Percentiles rank a stretch among this genome's conserved stretches.
phyloP scores from a whole-genome alignment of 2,797 vertebrate species.

The Cryptoprocta ferox region DNA sequence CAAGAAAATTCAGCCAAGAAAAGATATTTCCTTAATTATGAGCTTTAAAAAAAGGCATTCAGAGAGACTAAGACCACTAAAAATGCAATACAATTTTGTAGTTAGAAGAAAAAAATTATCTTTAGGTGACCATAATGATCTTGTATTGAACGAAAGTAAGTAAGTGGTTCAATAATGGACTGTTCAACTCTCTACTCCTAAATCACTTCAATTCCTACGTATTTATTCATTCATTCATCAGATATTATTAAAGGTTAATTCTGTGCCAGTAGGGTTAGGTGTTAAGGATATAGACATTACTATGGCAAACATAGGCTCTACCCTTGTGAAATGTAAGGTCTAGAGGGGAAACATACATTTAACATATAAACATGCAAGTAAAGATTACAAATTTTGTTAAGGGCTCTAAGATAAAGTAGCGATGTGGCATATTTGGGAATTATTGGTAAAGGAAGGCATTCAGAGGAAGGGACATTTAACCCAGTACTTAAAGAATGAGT shows the following conservation, averaged over 20 bases:
- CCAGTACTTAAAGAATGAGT: not conserved
- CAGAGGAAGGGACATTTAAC: not conserved
- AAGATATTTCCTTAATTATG: constrained; percentile 19
- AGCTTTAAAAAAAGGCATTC: constrained; percentile 2
- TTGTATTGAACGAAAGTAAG: constrained; percentile 54
- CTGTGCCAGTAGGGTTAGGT: not conserved
- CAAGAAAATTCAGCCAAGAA: constrained; percentile 37
- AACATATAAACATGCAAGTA: not conserved
- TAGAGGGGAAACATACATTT: not conserved
- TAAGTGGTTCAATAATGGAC: not conserved
- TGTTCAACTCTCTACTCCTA: not conserved
- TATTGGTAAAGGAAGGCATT: not conserved
- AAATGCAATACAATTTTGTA: not conserved
- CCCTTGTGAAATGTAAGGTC: not conserved
- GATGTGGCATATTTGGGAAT: not conserved
- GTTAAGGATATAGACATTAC: not conserved
- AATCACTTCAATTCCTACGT: not conserved
- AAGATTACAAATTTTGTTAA: constrained; percentile 49
- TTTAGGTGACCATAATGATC: constrained; percentile 1
- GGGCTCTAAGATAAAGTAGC: not conserved
- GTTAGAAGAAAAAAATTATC: constrained; percentile 55
- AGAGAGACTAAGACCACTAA: constrained; percentile 26
- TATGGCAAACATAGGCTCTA: not conserved
- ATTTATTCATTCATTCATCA: constrained; percentile 11
- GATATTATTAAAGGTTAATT: constrained; percentile 46